These are phyloP conservation scores for Electrophaes corylata DNA, from an alignment of 2,888 invertebrate genomes.

Conservation along the genomic window DNA sequence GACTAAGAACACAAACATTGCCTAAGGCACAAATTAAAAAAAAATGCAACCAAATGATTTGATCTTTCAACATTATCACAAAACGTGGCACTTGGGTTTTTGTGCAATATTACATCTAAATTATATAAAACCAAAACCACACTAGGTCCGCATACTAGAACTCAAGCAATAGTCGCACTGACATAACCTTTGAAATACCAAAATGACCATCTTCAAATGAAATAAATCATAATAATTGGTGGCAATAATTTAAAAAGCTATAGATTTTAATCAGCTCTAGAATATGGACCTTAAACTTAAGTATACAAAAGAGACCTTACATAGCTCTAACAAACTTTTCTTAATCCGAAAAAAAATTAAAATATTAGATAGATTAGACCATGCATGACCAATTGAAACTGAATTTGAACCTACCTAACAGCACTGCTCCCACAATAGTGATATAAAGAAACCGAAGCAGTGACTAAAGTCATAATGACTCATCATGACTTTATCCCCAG, in stretches of 20 bases:
- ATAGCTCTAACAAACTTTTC: not conserved
- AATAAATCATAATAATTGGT: no score
- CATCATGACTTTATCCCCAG: no score
- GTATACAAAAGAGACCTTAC: not conserved
- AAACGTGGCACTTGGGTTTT: conserved; percentile 48
- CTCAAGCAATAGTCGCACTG: not conserved
- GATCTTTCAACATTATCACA: conserved; percentile 44
- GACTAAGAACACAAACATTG: conserved; percentile 22
- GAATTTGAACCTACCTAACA: not conserved
- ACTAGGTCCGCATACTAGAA: not conserved
- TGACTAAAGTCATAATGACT: no score
- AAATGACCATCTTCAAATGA: no score
- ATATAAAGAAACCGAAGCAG: not conserved
- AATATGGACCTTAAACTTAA: not conserved
- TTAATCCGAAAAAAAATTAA: not conserved
- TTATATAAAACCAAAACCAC: conserved; percentile 36
- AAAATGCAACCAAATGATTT: conserved; percentile 38
- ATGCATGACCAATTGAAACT: not conserved
- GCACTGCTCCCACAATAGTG: not conserved
- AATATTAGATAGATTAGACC: not conserved
- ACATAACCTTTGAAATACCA: not conserved
- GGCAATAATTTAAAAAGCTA: no score
- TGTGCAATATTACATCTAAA: conserved; percentile 52
- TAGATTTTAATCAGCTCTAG: not conserved
- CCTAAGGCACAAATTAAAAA: conserved; percentile 38